phyloP scores from a whole-genome alignment of 2,113 vertebrate species.

The Muscicapa adusta region DNA sequence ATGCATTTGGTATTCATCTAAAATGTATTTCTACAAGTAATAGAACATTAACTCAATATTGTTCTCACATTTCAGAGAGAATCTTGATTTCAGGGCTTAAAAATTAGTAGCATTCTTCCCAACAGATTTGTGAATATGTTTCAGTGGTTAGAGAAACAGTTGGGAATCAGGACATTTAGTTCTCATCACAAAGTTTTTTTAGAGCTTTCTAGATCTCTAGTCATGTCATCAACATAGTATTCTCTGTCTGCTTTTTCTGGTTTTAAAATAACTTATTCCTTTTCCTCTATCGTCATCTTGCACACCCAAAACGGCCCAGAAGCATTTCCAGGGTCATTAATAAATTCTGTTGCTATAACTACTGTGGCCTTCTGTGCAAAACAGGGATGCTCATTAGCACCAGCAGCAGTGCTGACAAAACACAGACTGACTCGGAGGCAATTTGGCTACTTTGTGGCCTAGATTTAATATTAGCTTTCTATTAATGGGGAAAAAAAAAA shows the following conservation, averaged over 20 bases:
- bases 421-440: not conserved
- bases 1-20: not conserved
- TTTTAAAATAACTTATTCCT: not conserved
- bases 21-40: not conserved
- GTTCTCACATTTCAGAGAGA: not conserved
- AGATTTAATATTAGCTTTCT: conserved; percentile 1
- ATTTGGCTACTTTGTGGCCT: not conserved
- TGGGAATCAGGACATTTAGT: not conserved
- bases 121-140: not conserved
- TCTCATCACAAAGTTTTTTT: not conserved
- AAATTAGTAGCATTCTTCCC: not conserved
- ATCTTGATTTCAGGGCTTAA: not conserved
- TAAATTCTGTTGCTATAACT: conserved; percentile 4
- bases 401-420: not conserved
- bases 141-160: not conserved
- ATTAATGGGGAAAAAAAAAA: not conserved
- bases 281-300: not conserved
- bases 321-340: not conserved
- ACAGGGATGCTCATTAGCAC: not conserved
- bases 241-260: not conserved
- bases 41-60: not conserved
- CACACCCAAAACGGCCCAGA: not conserved
- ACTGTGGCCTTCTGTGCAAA: not conserved
- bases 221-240: not conserved
- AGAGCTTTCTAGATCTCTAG: not conserved